Percentiles rank a stretch among this genome's conserved stretches.
Evolutionary conservation across 2,888 invertebrate species (phyloP).

Genomic region (Teleiodes luculella): DNA sequence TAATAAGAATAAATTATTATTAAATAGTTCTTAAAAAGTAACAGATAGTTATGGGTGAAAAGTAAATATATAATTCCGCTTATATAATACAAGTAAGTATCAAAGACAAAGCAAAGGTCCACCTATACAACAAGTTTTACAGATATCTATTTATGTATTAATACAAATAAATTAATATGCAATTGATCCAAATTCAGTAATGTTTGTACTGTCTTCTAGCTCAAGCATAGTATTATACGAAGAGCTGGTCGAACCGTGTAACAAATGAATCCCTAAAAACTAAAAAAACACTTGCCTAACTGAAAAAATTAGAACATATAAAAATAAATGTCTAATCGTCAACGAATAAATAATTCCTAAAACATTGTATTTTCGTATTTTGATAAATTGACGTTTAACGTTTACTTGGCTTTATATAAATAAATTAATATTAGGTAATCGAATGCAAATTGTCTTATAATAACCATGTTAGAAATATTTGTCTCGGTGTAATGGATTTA

Average conservation of each 20-base stretch:
- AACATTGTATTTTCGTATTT: constrained; percentile 51
- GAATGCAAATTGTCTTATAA: constrained; percentile 41
- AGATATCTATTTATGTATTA: background rate
- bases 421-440: constrained; percentile 42
- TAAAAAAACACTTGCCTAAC: background rate
- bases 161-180: background rate
- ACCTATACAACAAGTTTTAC: background rate
- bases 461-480: constrained; percentile 23
- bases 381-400: constrained; percentile 53
- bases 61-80: background rate
- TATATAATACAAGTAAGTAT: too few species aligned
- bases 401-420: constrained; percentile 56
- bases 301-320: constrained; percentile 11
- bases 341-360: constrained; percentile 47
- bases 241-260: background rate
- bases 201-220: background rate
- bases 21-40: background rate
- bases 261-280: background rate
- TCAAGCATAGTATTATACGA: constrained; percentile 15
- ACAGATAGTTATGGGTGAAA: constrained; percentile 11
- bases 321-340: constrained; percentile 27
- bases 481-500: constrained; percentile 53
- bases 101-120: background rate
- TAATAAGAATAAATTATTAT: constrained; percentile 27
- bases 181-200: background rate